Percentiles rank a stretch among this genome's conserved stretches.
Evolutionary conservation across 2,888 invertebrate species (phyloP).

Genomic region (Nysson spinosus): DNA sequence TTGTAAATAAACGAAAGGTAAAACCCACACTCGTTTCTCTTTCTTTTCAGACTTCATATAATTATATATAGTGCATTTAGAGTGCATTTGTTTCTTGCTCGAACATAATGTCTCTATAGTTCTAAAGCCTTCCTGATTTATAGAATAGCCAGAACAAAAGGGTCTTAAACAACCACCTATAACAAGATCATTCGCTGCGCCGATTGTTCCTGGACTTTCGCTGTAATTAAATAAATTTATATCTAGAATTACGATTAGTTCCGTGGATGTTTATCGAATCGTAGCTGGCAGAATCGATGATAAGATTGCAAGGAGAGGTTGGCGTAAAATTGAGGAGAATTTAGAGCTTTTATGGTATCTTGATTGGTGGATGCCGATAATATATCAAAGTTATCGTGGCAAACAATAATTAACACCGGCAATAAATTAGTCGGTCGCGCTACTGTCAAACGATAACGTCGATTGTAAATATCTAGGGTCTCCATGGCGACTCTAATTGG

Average conservation of each 20-base stretch:
- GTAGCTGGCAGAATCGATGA: not conserved
- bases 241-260: conserved; percentile 7
- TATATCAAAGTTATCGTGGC: conserved; percentile 43
- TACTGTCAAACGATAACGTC: conserved; percentile 58
- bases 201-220: conserved; percentile 9
- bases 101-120: conserved; percentile 28
- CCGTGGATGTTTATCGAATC: conserved; percentile 22
- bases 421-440: conserved; percentile 57
- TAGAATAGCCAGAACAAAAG: no score
- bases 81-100: no score
- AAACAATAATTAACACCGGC: conserved; percentile 60
- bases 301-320: conserved; percentile 22
- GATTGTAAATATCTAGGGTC: conserved; percentile 40
- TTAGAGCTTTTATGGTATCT: conserved; percentile 25
- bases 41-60: no score
- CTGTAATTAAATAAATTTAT: conserved; percentile 12
- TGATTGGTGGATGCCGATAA: conserved; percentile 39
- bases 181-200: no score
- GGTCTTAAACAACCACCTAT: no score
- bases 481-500: conserved; percentile 59
- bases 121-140: no score
- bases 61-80: no score
- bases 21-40: no score
- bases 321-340: conserved; percentile 8
- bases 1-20: no score